Percentiles rank a stretch among this genome's conserved stretches.
phyloP scores from a whole-genome alignment of 2,797 vertebrate genomes.

The Falco novaeseelandiae region DNA sequence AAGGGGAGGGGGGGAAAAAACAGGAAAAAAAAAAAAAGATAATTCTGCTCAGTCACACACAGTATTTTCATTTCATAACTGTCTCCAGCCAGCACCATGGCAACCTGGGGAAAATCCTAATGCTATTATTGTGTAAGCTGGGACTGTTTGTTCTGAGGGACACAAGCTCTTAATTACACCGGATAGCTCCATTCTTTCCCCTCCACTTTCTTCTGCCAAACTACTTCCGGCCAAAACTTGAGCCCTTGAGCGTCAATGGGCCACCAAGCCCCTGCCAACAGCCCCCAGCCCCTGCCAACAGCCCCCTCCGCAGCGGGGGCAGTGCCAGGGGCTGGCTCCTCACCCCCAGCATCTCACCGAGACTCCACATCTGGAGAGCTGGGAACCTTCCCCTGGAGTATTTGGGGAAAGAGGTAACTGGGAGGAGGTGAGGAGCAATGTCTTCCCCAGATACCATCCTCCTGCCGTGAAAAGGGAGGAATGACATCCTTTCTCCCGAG shows the following conservation, averaged over 20 bases:
- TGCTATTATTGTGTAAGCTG: conserved; percentile 62
- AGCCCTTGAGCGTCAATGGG: conserved; percentile 28
- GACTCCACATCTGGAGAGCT: conserved; percentile 4
- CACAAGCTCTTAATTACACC: conserved; percentile 69
- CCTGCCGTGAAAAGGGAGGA: neutral
- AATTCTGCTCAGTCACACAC: conserved; percentile 62
- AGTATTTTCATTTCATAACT: conserved; percentile 72
- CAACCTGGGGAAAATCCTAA: conserved; percentile 70
- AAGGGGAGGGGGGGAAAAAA: neutral
- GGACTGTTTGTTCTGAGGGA: conserved; percentile 63
- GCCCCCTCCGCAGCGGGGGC: neutral
- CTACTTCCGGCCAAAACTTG: conserved; percentile 47
- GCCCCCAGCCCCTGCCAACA: conserved; percentile 41
- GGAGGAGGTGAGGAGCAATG: fast-evolving
- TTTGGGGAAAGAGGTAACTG: neutral
- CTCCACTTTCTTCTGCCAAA: conserved; percentile 55
- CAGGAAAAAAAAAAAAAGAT: neutral
- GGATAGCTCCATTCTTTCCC: conserved; percentile 57
- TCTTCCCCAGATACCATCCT: neutral
- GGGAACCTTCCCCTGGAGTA: fast-evolving
- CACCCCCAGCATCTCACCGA: neutral
- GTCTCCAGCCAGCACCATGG: conserved; percentile 67
- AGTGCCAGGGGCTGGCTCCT: neutral
- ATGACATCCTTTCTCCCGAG: neutral
- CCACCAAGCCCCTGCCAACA: neutral